Base-by-base conservation (phyloP, 2,113 vertebrate genomes). In the Morone saxatilis region DNA sequence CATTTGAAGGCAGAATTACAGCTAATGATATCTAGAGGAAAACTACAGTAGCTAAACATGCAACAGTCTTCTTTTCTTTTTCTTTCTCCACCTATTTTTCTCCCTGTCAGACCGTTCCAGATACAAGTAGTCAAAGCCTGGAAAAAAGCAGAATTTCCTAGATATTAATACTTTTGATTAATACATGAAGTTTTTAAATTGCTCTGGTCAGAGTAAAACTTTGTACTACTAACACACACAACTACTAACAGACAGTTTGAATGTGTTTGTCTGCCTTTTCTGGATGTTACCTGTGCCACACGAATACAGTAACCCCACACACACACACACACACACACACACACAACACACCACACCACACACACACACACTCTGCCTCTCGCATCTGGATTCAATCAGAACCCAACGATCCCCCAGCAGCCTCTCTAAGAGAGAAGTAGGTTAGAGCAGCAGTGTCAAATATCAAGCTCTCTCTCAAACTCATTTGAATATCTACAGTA, bases 21-120 rank as follows among this genome's bases (percentile, higher is more conserved):
- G 86, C 90, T 94, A 94, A 94, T 94, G 92, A 94, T 91, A 92
- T 92, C 93, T 93, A 89, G 86, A 94, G 92, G 86, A 94, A 86
- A 90, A 89, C 89, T 94, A 91, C 94, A 88, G 94, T 94, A 94
- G 94, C 93, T 89, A 86, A 93, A 92, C 91, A 90, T 91, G 90
- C 88, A 88, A 84, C 89, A 77, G 80, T 82, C n/a, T n/a, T n/a
- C n/a, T n/a, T n/a, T n/a, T n/a, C n/a, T n/a, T 59, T 50, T 76
- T 25, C 9, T 50, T 36, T 76, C 80, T 76, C 61, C 67, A 36
- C 66, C 62, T 79, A 20, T 73, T 74, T 74, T 81, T 59, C 81
- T 72, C 69, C 65, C 71, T 60, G 50, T 81, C 74, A 66, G 62
- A 47, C 62, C 12, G 11, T 16, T 81, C 40, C 14, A 22, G 56